phyloP scores from a whole-genome alignment of 2,797 vertebrate species.

The Uromys caudimaculatus region DNA sequence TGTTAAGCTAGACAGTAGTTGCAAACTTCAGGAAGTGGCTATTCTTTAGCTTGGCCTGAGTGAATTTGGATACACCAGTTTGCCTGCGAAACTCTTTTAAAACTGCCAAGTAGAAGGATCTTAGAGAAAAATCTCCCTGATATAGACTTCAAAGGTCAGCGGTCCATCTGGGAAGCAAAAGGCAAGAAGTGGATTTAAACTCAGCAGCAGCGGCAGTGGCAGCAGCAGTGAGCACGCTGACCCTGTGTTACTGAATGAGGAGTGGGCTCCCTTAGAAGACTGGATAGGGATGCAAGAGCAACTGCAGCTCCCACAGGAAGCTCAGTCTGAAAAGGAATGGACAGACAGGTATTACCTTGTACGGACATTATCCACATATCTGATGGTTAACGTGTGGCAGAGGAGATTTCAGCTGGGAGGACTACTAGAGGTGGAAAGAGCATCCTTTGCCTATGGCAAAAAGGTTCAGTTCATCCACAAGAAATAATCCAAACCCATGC shows the following conservation, averaged over 20 bases:
- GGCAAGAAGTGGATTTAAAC: neutral
- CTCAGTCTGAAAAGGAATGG: neutral
- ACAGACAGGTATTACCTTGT: neutral
- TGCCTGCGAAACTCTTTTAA: neutral
- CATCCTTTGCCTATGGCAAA: too few relatives aligned
- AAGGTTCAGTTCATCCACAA: neutral
- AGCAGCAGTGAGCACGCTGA: neutral
- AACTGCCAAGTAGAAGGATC: neutral
- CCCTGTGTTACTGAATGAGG: neutral
- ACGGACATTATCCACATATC: neutral
- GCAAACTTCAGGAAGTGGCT: fast-evolving
- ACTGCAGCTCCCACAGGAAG: neutral
- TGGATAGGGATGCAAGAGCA: neutral
- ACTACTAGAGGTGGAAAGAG: neutral
- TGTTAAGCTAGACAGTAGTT: fast-evolving
- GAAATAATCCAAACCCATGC: neutral
- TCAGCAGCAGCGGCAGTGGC: too few relatives aligned
- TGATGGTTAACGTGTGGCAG: neutral
- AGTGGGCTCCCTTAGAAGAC: neutral
- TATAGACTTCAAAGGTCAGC: neutral
- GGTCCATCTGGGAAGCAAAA: neutral
- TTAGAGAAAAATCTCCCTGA: neutral
- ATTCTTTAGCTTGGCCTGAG: neutral
- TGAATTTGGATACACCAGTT: neutral
- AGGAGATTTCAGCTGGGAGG: neutral